Evolutionary conservation across 53 echinoderm and acorn worm genomes (phyloP), one percentile per base, ranked within the genome.

Genomic region (Holothuria scabra): DNA sequence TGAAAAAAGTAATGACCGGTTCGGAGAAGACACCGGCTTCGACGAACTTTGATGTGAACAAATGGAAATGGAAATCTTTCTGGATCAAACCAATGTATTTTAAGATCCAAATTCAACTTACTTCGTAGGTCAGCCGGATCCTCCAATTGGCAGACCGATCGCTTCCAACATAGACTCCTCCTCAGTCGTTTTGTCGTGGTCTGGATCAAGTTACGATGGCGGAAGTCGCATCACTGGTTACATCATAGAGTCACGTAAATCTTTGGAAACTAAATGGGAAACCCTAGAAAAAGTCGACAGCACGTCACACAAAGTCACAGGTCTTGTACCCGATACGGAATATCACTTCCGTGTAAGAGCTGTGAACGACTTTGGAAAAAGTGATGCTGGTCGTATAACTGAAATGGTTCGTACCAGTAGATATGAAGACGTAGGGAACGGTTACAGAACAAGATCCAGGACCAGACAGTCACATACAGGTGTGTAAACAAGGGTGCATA

Each of bases 311-410:
- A 83, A 85, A 18, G 71, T 97, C 25, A 78, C 67, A n/a, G 88
- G 86, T 61, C 92, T 97, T 46, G 48, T 84, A 76, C 87, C 97
- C 29, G 94, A 94, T 78, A 87, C 79, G 20, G 86, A 92, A 88
- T 97, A 92, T 87, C 76, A 88, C 83, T 97, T 97, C 92, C 88
- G 97, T 84, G 91, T 97, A 74, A 92, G 97, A 46, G 90, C 94
- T 16, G 85, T 90, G 66, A 97, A 97, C 79, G 92, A 86, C 24
- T 86, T 88, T 37, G 94, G 94, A 25, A 72, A 86, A 60, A 94
- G 97, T 82, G 92, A 92, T 30, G 90, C 97, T n/a, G 89, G 97
- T 21, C 85, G 76, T 24, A 85, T 66, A 34, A 89, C 93, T 20
- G 92, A 92, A 23, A 67, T 85, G 5, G 88, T 90, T 28, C 57